A percentile compares a stretch with the other conserved stretches of the same genome.
phyloP scores from a whole-genome alignment of 2,888 invertebrate genomes.

The Cephalotes varians region DNA sequence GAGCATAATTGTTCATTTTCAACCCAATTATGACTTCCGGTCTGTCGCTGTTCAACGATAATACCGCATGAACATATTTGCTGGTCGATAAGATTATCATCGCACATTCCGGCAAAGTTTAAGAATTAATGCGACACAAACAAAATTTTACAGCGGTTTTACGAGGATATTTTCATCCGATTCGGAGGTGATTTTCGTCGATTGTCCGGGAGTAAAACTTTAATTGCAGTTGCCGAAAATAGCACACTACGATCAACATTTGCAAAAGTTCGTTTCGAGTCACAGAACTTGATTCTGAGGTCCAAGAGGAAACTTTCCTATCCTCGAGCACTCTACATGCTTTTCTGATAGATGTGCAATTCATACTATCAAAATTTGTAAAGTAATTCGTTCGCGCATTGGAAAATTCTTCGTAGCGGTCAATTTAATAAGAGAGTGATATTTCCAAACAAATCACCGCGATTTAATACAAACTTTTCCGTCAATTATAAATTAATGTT shows the following conservation, averaged over 20 bases:
- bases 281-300: slow-evolving; percentile 19
- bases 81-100: slow-evolving; percentile 30
- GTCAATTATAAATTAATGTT: slow-evolving; percentile 44
- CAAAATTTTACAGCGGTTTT: slow-evolving; percentile 43
- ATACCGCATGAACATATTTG: slow-evolving; percentile 11
- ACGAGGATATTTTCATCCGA: slow-evolving; percentile 49
- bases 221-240: slow-evolving; percentile 46
- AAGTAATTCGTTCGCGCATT: slow-evolving; percentile 8
- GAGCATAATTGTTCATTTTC: slow-evolving; percentile 65
- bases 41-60: slow-evolving; percentile 27
- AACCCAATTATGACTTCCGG: slow-evolving; percentile 57
- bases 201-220: slow-evolving; percentile 28
- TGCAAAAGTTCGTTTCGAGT: slow-evolving; percentile 22
- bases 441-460: slow-evolving; percentile 2
- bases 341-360: not conserved
- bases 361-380: not conserved
- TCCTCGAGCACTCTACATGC: not conserved
- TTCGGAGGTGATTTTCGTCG: slow-evolving; percentile 30
- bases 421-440: slow-evolving; percentile 12
- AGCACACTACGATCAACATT: not conserved
- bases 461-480: slow-evolving; percentile 34
- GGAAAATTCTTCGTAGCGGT: not conserved
- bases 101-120: slow-evolving; percentile 39
- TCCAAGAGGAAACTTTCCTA: slow-evolving; percentile 32
- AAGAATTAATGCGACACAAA: slow-evolving; percentile 24